phyloP scores from a whole-genome alignment of 2,113 vertebrate species.

The Myotis brandtii region DNA sequence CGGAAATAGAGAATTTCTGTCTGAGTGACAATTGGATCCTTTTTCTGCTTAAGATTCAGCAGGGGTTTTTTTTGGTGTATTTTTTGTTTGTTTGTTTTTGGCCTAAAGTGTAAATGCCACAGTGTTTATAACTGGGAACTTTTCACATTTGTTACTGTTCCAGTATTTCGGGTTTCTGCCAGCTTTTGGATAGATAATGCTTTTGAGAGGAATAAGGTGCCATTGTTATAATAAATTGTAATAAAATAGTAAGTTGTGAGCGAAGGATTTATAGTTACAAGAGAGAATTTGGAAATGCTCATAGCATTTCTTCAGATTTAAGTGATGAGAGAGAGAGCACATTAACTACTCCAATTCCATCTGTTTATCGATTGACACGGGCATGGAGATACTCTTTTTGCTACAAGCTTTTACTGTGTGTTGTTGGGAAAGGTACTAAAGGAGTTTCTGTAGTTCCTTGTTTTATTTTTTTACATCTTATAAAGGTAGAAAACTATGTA shows the following conservation, averaged over 20 bases:
- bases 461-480: constrained; percentile 43
- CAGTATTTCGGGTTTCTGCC: not conserved
- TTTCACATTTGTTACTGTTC: constrained; percentile 4
- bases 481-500: not conserved
- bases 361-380: not conserved
- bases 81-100: not conserved
- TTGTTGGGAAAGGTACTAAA: not conserved
- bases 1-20: not conserved
- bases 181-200: not conserved
- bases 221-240: not conserved
- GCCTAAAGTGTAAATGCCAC: constrained; percentile 32
- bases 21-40: not conserved
- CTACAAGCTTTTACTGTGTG: constrained; percentile 39
- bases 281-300: constrained; percentile 17
- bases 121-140: constrained; percentile 35
- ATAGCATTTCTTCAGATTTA: not conserved
- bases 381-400: not conserved
- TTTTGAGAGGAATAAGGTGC: not conserved
- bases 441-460: constrained; percentile 26
- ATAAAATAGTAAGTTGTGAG: constrained; percentile 27
- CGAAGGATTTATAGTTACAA: not conserved
- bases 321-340: not conserved
- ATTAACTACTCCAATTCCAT: not conserved
- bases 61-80: not conserved
- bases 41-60: not conserved